Conservation (phyloP, 1,140 invertebrate species). For the Spodoptera litura region DNA sequence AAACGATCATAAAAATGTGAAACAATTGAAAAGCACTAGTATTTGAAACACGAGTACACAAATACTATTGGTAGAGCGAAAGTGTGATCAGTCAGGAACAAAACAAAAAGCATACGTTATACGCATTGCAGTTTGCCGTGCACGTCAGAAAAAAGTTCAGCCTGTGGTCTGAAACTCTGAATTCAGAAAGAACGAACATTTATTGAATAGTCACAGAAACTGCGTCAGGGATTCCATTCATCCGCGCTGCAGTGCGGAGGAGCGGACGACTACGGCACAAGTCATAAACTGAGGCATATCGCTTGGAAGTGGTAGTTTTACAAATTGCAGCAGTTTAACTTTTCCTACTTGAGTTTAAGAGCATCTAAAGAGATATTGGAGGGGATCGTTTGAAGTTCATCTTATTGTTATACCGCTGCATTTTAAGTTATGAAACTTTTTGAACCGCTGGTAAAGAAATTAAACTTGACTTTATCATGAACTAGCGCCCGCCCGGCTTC, state of each 20-base stretch:
- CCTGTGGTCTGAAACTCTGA: constrained; percentile 20
- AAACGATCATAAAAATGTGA: neutral
- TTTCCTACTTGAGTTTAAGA: constrained; percentile 13
- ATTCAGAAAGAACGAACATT: constrained; percentile 32
- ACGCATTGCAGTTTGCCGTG: constrained; percentile 25
- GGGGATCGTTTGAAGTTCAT: neutral
- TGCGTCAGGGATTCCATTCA: constrained; percentile 33
- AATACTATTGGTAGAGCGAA: too few relatives aligned
- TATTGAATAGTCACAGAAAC: constrained; percentile 38
- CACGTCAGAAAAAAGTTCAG: constrained; percentile 14
- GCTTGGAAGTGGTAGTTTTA: constrained; percentile 3
- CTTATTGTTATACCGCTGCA: neutral
- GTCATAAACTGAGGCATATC: constrained; percentile 18
- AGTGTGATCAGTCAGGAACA: too few relatives aligned
- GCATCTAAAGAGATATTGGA: constrained; percentile 1
- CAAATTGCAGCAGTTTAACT: neutral
- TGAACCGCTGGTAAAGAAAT: neutral
- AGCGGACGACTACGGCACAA: neutral
- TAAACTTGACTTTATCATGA: neutral
- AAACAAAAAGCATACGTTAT: constrained; percentile 7
- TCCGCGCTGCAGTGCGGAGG: neutral
- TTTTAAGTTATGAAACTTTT: neutral
- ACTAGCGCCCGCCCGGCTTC: too few relatives aligned
- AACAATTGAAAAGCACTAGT: neutral
- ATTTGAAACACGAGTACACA: too few relatives aligned